Evolutionary conservation across 1,140 invertebrate genomes (phyloP), one percentile per base, ranked within the genome.

Genomic region (Stegodyphus mimosarum): DNA sequence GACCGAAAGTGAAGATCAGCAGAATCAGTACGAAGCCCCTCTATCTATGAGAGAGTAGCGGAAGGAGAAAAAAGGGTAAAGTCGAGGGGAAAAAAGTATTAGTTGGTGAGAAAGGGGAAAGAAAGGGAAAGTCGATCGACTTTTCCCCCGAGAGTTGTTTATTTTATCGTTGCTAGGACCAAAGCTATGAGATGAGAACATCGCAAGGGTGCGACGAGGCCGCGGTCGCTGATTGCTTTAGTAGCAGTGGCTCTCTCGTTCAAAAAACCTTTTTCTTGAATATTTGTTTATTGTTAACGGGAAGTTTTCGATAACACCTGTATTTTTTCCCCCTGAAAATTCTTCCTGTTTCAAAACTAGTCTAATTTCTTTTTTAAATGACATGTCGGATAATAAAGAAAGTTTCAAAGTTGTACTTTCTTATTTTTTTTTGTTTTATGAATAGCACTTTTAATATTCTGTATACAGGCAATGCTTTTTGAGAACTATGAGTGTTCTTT

Each of bases 81-180:
- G 64, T 18, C 9, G 17, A n/a, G 17, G 64, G 7, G 17, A 17
- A 67, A 67, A 67, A 81, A 72, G 78, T 50, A 18, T 55, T 70
- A 69, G 64, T 70, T 70, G 48, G 77, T 52, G 70, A 51, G 67
- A 72, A 71, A 71, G 13, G 51, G 70, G 70, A 67, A 15, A 67
- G 67, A 71, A 5, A 72, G 51, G 78, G 78, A 72, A 81, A 72
- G 67, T 81, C 78, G 71, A 81, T 81, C 69, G 78, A 60, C 78
- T 72, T 72, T 60, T 63, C 67, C 69, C 48, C 78, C 55, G 7
- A 63, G 50, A 63, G 78, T 81, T 81, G 78, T 81, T 81, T 81
- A 81, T 81, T 81, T 81, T 81, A 81, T 81, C 78, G 78, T 72
- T 63, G 73, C 52, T 33, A 49, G 52, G 69, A 64, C 10, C n/a